Percentiles rank a stretch among this genome's conserved stretches.
Conservation (phyloP, 2,888 invertebrate species). For the Acrocera orbiculus region DNA sequence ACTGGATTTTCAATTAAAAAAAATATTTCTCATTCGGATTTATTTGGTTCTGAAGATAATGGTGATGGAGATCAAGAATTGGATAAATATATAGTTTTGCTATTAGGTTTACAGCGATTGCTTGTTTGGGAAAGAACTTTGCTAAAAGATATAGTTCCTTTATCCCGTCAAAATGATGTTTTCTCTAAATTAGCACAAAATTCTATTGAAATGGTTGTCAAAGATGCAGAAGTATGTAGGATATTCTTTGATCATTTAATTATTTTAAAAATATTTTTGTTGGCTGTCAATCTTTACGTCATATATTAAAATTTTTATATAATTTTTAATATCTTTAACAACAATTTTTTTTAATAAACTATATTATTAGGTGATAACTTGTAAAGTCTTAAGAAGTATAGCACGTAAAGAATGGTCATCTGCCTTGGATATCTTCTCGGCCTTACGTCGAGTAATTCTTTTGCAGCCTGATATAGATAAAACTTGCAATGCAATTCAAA, state of each 20-base stretch:
- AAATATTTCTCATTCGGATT: constrained; percentile 26
- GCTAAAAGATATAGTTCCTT: constrained; percentile 69
- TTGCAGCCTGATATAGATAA: constrained; percentile 67
- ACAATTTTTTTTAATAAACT: neutral
- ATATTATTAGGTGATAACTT: constrained; percentile 44
- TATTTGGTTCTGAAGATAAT: constrained; percentile 26
- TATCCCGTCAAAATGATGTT: constrained; percentile 62
- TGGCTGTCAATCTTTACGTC: too few species aligned
- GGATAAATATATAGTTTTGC: constrained; percentile 64
- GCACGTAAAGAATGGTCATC: constrained; percentile 61
- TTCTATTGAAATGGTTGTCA: constrained; percentile 67
- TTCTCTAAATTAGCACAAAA: constrained; percentile 69
- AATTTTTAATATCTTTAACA: constrained; percentile 2
- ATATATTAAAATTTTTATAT: neutral
- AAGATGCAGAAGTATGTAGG: constrained; percentile 58
- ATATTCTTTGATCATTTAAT: too few species aligned
- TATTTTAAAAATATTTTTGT: too few species aligned
- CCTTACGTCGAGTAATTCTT: constrained; percentile 56
- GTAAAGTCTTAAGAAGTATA: constrained; percentile 56
- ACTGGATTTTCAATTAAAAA: constrained; percentile 58
- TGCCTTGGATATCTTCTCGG: constrained; percentile 64
- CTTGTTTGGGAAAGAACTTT: constrained; percentile 74
- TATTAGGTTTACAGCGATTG: constrained; percentile 65
- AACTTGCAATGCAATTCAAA: constrained; percentile 50
- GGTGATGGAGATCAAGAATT: constrained; percentile 57